These are phyloP conservation scores for Carterocephalus palaemon DNA, from an alignment of 2,888 invertebrate genomes.

Conservation along the genomic window DNA sequence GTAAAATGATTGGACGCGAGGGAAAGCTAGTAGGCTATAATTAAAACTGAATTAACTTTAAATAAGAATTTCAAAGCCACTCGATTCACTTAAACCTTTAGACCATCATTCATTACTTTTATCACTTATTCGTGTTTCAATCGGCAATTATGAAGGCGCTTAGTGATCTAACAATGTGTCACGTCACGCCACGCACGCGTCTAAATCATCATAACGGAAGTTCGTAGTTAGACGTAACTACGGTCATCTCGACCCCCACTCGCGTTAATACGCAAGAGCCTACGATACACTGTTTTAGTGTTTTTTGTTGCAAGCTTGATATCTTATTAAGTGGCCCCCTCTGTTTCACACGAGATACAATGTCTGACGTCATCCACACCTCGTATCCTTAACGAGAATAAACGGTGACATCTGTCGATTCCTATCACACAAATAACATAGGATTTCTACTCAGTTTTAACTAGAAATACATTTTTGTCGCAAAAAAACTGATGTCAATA, in stretches of 20 bases:
- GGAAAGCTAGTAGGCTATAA: too few species aligned
- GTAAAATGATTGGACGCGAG: too few species aligned
- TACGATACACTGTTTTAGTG: constrained; percentile 56
- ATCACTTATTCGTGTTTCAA: not conserved
- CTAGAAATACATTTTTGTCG: constrained; percentile 3
- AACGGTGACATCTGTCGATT: constrained; percentile 46
- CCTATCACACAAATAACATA: constrained; percentile 14
- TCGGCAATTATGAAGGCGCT: constrained; percentile 17
- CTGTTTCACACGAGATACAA: constrained; percentile 52
- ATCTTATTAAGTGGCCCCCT: constrained; percentile 58
- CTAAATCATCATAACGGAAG: constrained; percentile 50
- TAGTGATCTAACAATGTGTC: constrained; percentile 41
- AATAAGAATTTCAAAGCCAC: too few species aligned
- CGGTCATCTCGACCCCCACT: constrained; percentile 65
- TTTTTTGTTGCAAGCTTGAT: constrained; percentile 51
- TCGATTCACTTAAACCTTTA: constrained; percentile 6
- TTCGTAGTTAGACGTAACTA: constrained; percentile 69
- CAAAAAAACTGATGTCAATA: not conserved
- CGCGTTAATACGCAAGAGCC: constrained; percentile 62
- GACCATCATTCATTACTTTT: too few species aligned
- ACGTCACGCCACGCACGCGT: too few species aligned
- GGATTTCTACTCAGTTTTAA: constrained; percentile 5
- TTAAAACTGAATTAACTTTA: too few species aligned
- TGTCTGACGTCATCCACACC: constrained; percentile 37
- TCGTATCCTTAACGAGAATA: constrained; percentile 45